Evolutionary conservation across 2,888 invertebrate genomes (phyloP).

Genomic region (Pristionchus maxplancki): DNA sequence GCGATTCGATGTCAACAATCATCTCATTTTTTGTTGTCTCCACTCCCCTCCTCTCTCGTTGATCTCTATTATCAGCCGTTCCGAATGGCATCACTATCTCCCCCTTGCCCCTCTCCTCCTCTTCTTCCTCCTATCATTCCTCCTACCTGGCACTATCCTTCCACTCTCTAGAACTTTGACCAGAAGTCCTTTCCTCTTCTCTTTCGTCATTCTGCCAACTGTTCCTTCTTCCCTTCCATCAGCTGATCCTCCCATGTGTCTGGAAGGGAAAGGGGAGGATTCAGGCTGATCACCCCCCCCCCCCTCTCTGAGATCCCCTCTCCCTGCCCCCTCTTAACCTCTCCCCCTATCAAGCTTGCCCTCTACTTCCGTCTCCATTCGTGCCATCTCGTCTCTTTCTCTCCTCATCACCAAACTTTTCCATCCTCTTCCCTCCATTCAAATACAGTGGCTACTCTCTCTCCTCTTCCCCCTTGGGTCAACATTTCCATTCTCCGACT

Average conservation of each 20-base stretch:
- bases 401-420: constrained; percentile 27
- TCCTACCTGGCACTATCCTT: neutral
- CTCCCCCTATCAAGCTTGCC: neutral
- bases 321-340: neutral
- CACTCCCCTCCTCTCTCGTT: neutral
- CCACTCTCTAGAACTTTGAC: neutral
- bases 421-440: constrained; percentile 1
- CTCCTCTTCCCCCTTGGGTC: constrained; percentile 28
- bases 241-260: constrained; percentile 47
- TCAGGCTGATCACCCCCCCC: too few relatives aligned
- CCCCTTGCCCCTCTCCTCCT: neutral
- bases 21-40: constrained; percentile 49
- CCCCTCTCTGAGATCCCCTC: neutral
- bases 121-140: neutral
- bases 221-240: constrained; percentile 10
- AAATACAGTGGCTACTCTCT: constrained; percentile 43
- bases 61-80: neutral
- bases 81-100: constrained; percentile 16
- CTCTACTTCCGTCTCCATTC: constrained; percentile 25
- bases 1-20: constrained; percentile 55
- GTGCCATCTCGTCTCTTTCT: constrained; percentile 2
- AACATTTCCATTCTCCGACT: constrained; percentile 33
- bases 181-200: neutral
- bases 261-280: neutral
- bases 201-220: constrained; percentile 44